These are phyloP conservation scores for Mormyrus hasselquistii DNA, from an alignment of 2,797 vertebrate species.

Conservation along the genomic window DNA sequence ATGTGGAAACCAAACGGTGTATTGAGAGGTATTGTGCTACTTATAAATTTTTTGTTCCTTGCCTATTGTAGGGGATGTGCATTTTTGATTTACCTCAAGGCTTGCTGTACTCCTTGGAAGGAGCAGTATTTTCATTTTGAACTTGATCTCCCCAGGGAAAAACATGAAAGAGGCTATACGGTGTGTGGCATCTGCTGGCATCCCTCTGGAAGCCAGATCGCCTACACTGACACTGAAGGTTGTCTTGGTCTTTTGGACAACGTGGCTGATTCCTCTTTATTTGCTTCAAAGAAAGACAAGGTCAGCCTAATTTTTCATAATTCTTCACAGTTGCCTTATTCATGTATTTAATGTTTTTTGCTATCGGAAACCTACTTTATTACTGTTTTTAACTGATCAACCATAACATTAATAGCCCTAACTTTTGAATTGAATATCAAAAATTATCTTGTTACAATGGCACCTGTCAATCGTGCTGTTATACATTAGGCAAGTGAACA, in stretches of 20 bases:
- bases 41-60: background rate
- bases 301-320: slow-evolving; percentile 41
- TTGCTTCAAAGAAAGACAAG: slow-evolving; percentile 35
- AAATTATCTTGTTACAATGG: background rate
- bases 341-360: background rate
- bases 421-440: background rate
- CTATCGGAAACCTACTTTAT: background rate
- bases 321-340: background rate
- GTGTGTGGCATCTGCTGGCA: slow-evolving; percentile 86
- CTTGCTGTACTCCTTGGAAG: background rate
- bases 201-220: slow-evolving; percentile 69
- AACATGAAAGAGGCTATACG: slow-evolving; percentile 83
- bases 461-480: background rate
- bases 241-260: slow-evolving; percentile 84
- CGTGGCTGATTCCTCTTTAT: slow-evolving; percentile 43
- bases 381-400: background rate
- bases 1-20: slow-evolving; percentile 70
- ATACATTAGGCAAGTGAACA: background rate
- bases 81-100: background rate
- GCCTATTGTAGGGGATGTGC: background rate
- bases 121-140: background rate
- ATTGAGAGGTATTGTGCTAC: slow-evolving; percentile 73
- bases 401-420: background rate
- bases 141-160: slow-evolving; percentile 64
- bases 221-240: slow-evolving; percentile 87